Conservation (phyloP, 2,797 vertebrate genomes). For the Phyllotis vaccarum region DNA sequence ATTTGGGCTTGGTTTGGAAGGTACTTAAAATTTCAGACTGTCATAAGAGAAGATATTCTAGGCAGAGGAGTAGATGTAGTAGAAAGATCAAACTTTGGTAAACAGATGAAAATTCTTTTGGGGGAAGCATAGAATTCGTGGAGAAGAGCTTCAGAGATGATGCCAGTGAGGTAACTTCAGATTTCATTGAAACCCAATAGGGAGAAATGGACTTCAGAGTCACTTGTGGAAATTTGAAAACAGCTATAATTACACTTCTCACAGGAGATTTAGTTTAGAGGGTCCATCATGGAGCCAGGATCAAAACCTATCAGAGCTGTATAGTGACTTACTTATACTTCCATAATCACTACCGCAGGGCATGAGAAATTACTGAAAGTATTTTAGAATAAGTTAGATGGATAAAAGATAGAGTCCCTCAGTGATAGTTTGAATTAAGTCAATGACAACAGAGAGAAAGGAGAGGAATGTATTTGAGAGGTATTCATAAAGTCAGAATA, state of each 20-base stretch:
- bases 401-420: background rate
- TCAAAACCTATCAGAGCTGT: background rate
- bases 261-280: background rate
- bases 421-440: background rate
- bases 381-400: conserved; percentile 4
- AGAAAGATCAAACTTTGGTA: background rate
- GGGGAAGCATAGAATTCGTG: background rate
- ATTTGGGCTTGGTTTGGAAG: background rate
- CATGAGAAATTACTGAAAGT: background rate
- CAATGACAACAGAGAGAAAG: background rate
- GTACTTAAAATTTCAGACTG: background rate
- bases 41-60: background rate
- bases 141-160: background rate
- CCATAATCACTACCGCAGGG: background rate
- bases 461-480: background rate
- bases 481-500: background rate
- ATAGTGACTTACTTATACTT: background rate
- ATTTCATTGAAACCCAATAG: conserved; percentile 25
- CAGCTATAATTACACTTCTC: background rate
- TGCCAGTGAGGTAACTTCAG: background rate
- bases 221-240: background rate
- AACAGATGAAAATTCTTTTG: background rate
- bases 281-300: background rate
- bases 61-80: background rate
- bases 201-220: background rate